phyloP scores from a whole-genome alignment of 2,888 invertebrate species.

The Lymantria dispar region DNA sequence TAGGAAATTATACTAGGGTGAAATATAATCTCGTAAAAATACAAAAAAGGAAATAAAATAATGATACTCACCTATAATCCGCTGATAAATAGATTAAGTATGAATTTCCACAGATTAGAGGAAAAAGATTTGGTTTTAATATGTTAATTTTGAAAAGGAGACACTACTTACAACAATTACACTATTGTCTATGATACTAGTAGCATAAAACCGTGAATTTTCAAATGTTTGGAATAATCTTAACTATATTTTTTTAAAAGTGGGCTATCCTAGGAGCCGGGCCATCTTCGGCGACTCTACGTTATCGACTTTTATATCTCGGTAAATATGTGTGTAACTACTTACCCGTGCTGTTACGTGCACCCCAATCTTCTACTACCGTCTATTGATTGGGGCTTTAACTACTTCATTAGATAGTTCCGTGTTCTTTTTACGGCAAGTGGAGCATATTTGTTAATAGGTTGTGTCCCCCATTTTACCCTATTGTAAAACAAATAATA shows the following conservation, averaged over 20 bases:
- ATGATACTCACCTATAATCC: neutral
- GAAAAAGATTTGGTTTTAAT: neutral
- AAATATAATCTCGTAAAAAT: neutral
- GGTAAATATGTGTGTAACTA: too few relatives aligned
- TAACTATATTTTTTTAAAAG: neutral
- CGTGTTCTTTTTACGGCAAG: too few relatives aligned
- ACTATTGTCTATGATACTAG: neutral
- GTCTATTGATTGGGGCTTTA: too few relatives aligned
- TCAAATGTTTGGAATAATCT: neutral
- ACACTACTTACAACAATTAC: too few relatives aligned
- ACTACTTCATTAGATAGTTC: too few relatives aligned
- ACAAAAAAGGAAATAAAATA: neutral
- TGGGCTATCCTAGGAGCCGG: neutral
- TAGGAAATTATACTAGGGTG: neutral
- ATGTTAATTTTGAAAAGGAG: neutral
- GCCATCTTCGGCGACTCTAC: neutral
- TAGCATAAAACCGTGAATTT: neutral
- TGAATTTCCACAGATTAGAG: neutral
- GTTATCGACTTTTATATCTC: too few relatives aligned
- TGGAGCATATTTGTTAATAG: too few relatives aligned
- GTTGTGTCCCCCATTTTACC: too few relatives aligned
- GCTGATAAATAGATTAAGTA: neutral
- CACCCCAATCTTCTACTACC: too few relatives aligned
- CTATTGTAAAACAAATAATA: too few relatives aligned
- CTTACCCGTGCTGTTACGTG: too few relatives aligned